Evolutionary conservation across 2,797 vertebrate genomes (phyloP), one percentile per base, ranked within the genome.

Genomic region (Sebastes alutus): DNA sequence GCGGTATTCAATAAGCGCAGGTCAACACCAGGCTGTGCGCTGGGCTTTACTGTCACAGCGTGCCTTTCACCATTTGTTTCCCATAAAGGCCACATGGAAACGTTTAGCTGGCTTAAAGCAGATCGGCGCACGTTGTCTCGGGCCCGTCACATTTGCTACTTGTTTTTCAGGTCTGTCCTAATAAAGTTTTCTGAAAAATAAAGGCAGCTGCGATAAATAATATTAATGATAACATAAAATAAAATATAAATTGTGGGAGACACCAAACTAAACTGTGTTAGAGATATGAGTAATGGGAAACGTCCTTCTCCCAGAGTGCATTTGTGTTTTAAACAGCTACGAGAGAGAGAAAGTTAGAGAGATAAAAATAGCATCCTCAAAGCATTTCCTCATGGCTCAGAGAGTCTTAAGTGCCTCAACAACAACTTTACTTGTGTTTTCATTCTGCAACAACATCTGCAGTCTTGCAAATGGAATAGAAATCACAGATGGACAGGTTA

Each of bases 71-170:
- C 96, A 97, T 96, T 97, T 97, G 97, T 96, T 98, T 97, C 94
- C 96, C 91, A 97, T 97, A 94, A 97, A 95, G 94, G 93, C 95
- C 97, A 98, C 97, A 97, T 98, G 97, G 97, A 94, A 97, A 93
- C 92, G 89, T 96, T 98, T 97, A 97, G 91, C 87, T 94, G 94
- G 89, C 95, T 96, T 93, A 90, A 93, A 93, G 91, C 94, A 92
- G 94, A 96, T 95, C 92, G 89, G 91, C 61, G 90, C 88, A 89
- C 79, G 80, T 88, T 63, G 88, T 94, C 92, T 94, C 72, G 56
- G 80, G 94, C 96, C 95, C 91, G 87, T 94, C 95, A 94, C 90
- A 95, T 93, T 94, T 96, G 95, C 97, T 96, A 94, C 96, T 97
- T 95, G 93, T 97, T 96, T 97, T 96, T 93, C 77, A 88, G 87